Conservation (phyloP, 2,888 invertebrate genomes). For the Thalpophila matura region DNA sequence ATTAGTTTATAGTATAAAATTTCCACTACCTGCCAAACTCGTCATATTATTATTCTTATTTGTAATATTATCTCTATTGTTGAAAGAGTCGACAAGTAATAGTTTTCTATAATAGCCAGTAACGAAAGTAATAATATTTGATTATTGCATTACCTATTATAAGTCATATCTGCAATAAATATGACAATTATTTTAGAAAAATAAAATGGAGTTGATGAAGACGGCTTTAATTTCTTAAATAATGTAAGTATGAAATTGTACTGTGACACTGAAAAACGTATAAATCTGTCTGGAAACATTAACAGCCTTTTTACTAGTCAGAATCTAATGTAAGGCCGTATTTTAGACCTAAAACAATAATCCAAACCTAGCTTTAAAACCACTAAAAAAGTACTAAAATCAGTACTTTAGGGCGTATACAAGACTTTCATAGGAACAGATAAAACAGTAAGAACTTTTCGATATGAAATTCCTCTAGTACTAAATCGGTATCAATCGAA, state of each 20-base stretch:
- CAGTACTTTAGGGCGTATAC: conserved; percentile 41
- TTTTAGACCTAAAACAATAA: conserved; percentile 26
- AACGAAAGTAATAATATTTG: conserved; percentile 3
- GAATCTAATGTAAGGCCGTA: conserved; percentile 1
- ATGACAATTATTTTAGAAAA: background rate
- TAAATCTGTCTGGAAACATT: background rate
- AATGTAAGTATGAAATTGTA: too few species aligned
- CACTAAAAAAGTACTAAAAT: conserved; percentile 50
- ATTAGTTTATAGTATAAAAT: too few species aligned
- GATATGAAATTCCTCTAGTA: conserved; percentile 19
- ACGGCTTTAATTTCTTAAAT: too few species aligned
- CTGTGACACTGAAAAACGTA: too few species aligned
- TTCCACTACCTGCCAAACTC: too few species aligned
- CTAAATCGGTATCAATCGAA: conserved; percentile 47
- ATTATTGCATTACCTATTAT: too few species aligned
- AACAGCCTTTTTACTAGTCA: background rate
- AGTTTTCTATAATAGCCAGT: conserved; percentile 13
- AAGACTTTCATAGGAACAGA: conserved; percentile 38
- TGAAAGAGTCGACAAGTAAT: background rate
- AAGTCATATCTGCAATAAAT: background rate
- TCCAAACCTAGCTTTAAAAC: conserved; percentile 4
- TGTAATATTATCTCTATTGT: background rate
- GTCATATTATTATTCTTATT: background rate
- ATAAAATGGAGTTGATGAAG: too few species aligned
- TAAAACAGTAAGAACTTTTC: conserved; percentile 44